Evolutionary conservation across 2,113 vertebrate genomes (phyloP), one percentile per base, ranked within the genome.

Genomic region (Enhydra lutris): DNA sequence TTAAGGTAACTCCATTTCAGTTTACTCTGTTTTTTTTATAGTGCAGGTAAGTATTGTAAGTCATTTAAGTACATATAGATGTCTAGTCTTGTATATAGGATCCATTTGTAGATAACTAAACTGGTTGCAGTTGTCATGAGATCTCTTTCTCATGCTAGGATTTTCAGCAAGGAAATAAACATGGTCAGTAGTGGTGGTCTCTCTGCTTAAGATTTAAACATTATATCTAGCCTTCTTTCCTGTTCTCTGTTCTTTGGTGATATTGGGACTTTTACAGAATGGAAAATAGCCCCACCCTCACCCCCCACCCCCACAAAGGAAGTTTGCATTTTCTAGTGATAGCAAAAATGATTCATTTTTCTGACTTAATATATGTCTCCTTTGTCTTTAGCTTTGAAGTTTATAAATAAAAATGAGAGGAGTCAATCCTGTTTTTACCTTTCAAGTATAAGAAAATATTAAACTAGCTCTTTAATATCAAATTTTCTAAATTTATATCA

Each of bases 1-100:
- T 97, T 95, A 86, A 81, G 45, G 15, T 81, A 52, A n/a, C 47
- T 69, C n/a, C 59, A 59, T 89, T 89, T 52, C 12, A 73, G 13
- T 83, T 47, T 78, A 31, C 1, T 67, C 59, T 92, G 29, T 92
- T 50, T 52, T 14, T 14, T 55, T 29, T 82, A 18, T 59, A 76
- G 14, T 20, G 9, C 78, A 89, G 92, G 36, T 97, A 97, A 98
- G 84, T 98, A 81, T 85, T 85, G n/a, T 69, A 83, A 82, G 18
- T 80, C 47, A 78, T 59, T 83, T 86, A 89, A 88, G 23, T 82
- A 18, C 76, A 91, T 14, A 76, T 3, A 78, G 36, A 15, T 91
- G 4, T 61, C 45, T n/a, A 79, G 6, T 23, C 61, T 87, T 87
- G 24, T 96, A 81, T 59, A 24, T 94, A 67, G 47, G n/a, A 92